Conservation (phyloP, 2,113 vertebrate species). For the Anarrhichthys ocellatus region DNA sequence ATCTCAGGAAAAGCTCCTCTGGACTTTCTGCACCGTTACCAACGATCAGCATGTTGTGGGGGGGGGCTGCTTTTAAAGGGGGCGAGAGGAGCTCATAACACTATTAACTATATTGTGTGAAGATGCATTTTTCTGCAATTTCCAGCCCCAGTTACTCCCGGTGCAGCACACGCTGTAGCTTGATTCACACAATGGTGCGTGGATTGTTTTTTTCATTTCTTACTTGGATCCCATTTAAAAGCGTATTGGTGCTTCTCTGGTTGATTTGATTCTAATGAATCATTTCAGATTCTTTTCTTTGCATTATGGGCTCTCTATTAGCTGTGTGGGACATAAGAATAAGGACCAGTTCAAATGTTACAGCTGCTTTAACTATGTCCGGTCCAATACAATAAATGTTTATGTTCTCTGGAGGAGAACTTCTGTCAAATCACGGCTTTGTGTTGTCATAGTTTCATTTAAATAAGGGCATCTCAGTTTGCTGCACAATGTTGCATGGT, state of each 20-base stretch:
- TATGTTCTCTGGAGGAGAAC: conserved; percentile 7
- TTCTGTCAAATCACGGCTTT: conserved; percentile 14
- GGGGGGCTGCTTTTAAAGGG: conserved; percentile 11
- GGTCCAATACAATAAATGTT: conserved; percentile 28
- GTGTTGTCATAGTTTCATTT: conserved; percentile 21
- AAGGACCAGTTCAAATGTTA: conserved; percentile 11
- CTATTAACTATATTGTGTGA: conserved; percentile 13
- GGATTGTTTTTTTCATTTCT: neutral
- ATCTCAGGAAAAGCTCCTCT: conserved; percentile 3
- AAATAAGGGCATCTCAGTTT: conserved; percentile 4
- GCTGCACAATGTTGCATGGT: conserved; percentile 41
- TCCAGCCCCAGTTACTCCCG: neutral
- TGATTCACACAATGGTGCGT: neutral
- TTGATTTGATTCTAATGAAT: conserved; percentile 8
- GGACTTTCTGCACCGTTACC: conserved; percentile 6
- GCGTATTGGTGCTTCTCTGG: neutral
- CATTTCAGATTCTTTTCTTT: neutral
- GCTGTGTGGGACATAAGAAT: neutral
- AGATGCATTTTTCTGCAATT: conserved; percentile 1
- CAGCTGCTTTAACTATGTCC: conserved; percentile 22
- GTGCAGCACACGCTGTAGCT: neutral
- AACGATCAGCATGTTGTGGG: neutral
- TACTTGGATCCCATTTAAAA: too few relatives aligned
- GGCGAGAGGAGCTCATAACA: conserved; percentile 10
- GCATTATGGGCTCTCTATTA: neutral